Evolutionary conservation across 1,140 invertebrate genomes (phyloP).

Genomic region (Drosophila carrolli): DNA sequence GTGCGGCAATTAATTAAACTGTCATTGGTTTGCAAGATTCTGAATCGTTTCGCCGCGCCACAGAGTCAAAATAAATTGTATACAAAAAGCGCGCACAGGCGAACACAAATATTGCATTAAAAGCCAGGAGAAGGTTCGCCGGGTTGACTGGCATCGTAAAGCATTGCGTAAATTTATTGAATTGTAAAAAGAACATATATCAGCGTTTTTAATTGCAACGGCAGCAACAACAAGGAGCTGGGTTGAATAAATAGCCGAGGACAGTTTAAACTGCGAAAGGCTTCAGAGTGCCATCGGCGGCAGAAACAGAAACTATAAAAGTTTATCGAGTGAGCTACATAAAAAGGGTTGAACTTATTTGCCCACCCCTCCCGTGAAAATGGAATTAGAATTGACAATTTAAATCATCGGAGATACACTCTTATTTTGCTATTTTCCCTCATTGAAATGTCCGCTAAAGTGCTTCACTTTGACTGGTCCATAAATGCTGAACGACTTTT

Average conservation of each 20-base stretch:
- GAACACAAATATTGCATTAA: slow-evolving; percentile 67
- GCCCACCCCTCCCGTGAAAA: neutral
- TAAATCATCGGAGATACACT: slow-evolving; percentile 37
- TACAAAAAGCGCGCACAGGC: slow-evolving; percentile 17
- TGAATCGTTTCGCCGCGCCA: slow-evolving; percentile 67
- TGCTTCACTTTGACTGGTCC: slow-evolving; percentile 22
- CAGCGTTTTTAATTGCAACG: slow-evolving; percentile 80
- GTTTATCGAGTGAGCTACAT: slow-evolving; percentile 62
- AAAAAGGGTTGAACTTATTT: slow-evolving; percentile 54
- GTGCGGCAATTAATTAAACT: slow-evolving; percentile 82
- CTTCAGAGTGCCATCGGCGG: neutral
- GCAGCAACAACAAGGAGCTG: slow-evolving; percentile 33
- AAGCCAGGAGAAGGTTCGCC: slow-evolving; percentile 16
- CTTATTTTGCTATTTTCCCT: slow-evolving; percentile 1
- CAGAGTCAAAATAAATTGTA: slow-evolving; percentile 68
- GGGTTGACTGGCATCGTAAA: slow-evolving; percentile 53
- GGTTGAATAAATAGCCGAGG: slow-evolving; percentile 65
- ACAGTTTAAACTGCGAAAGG: slow-evolving; percentile 48
- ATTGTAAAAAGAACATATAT: slow-evolving; percentile 83
- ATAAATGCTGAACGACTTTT: slow-evolving; percentile 41
- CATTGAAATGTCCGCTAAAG: slow-evolving; percentile 5
- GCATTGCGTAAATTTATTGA: slow-evolving; percentile 80
- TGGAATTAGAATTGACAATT: slow-evolving; percentile 28
- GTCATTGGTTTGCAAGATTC: slow-evolving; percentile 81
- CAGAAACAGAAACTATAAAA: slow-evolving; percentile 49